Conservation (phyloP, 2,888 invertebrate genomes). For the Oxystoma pomonae region DNA sequence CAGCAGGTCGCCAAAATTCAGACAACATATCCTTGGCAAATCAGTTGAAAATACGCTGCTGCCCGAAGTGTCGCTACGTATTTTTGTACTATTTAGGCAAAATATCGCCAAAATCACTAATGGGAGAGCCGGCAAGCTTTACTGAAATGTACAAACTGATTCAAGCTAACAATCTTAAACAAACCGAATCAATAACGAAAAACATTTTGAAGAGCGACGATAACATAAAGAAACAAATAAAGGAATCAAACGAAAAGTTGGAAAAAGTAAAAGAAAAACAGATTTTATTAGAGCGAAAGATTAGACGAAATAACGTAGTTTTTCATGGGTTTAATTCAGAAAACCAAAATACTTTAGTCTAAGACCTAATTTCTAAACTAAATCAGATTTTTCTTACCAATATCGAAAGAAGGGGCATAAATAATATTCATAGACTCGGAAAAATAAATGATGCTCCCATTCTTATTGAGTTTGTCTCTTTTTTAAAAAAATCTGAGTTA, state of each 20-base stretch:
- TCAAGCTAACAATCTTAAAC: neutral
- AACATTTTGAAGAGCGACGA: neutral
- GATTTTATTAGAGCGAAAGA: neutral
- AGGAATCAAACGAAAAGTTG: neutral
- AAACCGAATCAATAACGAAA: neutral
- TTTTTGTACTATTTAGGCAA: too few species aligned
- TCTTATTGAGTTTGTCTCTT: too few species aligned
- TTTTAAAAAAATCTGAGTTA: too few species aligned
- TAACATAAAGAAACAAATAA: neutral
- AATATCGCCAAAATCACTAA: neutral
- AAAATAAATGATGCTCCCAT: too few species aligned
- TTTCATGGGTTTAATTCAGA: neutral
- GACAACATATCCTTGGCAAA: neutral
- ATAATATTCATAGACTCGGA: neutral
- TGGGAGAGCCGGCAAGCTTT: neutral
- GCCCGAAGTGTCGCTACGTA: neutral
- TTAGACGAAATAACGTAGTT: neutral
- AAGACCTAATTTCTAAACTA: neutral
- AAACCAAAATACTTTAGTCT: neutral
- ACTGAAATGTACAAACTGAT: neutral
- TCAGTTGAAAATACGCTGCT: neutral
- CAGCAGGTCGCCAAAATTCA: neutral
- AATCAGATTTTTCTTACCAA: neutral
- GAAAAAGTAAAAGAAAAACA: neutral
- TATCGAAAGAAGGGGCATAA: neutral